These are phyloP conservation scores for Oligia fasciuncula DNA, from an alignment of 2,888 invertebrate genomes.

Conservation along the genomic window DNA sequence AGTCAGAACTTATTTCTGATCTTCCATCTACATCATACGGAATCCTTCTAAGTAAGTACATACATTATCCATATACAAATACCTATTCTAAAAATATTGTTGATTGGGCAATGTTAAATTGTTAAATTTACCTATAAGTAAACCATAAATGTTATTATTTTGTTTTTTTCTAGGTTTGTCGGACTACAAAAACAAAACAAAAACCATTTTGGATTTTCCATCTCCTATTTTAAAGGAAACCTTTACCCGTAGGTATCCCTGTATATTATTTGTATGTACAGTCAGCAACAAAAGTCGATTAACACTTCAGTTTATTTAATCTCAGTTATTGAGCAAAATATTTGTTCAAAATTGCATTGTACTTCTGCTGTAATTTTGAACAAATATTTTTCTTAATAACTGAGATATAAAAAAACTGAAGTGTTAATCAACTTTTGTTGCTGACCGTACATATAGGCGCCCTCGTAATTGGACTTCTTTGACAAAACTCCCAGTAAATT, in stretches of 20 bases:
- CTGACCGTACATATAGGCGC: too few relatives aligned
- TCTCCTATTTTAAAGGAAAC: slow-evolving; percentile 8
- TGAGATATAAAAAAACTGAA: too few relatives aligned
- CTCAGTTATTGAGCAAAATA: too few relatives aligned
- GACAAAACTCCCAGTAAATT: neutral
- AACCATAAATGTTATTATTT: neutral
- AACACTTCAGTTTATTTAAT: too few relatives aligned
- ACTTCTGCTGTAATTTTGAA: too few relatives aligned
- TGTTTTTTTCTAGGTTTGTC: neutral
- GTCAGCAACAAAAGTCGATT: too few relatives aligned
- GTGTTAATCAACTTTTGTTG: too few relatives aligned
- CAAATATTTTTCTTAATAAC: too few relatives aligned
- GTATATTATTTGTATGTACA: neutral
- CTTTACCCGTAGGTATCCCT: neutral
- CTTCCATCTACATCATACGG: neutral
- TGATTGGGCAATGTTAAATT: neutral
- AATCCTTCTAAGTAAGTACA: neutral
- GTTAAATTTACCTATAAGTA: neutral
- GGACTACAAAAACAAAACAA: neutral
- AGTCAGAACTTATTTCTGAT: neutral
- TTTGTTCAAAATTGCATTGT: too few relatives aligned
- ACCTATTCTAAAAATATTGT: neutral
- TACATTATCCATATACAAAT: neutral
- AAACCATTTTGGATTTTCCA: neutral
- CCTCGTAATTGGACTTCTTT: neutral